phyloP scores from a whole-genome alignment of 2,113 vertebrate species.

The Merops nubicus region DNA sequence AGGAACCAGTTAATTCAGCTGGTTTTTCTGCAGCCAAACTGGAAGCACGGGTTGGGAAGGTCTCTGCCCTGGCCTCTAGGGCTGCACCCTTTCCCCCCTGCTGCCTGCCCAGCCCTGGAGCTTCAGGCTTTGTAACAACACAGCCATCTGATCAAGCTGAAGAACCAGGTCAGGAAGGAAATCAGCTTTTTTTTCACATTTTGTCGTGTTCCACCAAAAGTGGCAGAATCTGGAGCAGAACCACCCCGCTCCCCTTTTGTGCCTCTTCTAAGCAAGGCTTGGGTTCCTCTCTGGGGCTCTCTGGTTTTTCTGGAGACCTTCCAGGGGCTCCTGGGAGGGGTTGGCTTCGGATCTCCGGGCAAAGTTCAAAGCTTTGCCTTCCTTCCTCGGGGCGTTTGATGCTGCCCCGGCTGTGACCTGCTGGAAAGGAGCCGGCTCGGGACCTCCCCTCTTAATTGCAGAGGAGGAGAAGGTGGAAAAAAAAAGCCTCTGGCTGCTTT shows the following conservation, averaged over 20 bases:
- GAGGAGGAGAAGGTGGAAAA: slow-evolving; percentile 28
- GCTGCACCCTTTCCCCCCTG: background rate
- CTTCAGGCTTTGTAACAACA: background rate
- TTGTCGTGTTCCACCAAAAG: background rate
- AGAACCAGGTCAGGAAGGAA: background rate
- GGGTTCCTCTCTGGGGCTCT: background rate
- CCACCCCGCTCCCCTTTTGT: background rate
- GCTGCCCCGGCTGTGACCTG: background rate
- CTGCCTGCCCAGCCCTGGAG: background rate
- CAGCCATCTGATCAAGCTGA: background rate
- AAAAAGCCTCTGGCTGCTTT: slow-evolving; percentile 13
- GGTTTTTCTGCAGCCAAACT: background rate
- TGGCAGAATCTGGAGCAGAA: background rate
- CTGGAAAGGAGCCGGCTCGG: background rate
- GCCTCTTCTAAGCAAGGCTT: background rate
- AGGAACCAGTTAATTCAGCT: background rate
- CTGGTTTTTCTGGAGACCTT: background rate
- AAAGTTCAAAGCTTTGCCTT: background rate
- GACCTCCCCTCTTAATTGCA: background rate
- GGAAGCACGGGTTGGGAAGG: accelerated
- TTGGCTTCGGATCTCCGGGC: accelerated
- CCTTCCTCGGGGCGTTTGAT: too few species aligned
- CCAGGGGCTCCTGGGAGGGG: accelerated
- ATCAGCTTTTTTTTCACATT: background rate
- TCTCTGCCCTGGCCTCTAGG: background rate